Percentiles rank a stretch among this genome's conserved stretches.
These are phyloP conservation scores for Lepidocyrtoides sp. DNA, from an alignment of 2,888 invertebrate genomes.

Conservation along the genomic window DNA sequence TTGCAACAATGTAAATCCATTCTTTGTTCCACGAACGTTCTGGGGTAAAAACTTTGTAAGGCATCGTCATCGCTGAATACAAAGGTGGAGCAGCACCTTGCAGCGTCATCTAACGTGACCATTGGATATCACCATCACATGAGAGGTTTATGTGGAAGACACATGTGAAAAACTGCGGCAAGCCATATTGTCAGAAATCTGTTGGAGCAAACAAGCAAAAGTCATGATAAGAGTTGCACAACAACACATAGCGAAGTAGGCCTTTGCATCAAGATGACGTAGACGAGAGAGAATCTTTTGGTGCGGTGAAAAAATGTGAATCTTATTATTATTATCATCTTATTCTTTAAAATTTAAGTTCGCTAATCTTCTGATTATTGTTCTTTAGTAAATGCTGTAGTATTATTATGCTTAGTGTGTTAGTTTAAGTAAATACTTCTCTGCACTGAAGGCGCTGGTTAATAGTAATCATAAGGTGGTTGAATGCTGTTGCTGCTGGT, in stretches of 20 bases:
- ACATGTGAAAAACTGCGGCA: conserved; percentile 52
- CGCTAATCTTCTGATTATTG: neutral
- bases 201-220: conserved; percentile 11
- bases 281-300: conserved; percentile 31
- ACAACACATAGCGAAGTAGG: neutral
- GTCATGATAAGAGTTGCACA: conserved; percentile 26
- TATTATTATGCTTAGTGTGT: neutral
- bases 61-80: neutral
- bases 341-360: conserved; percentile 18
- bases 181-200: conserved; percentile 59
- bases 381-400: neutral
- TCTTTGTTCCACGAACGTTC: no score
- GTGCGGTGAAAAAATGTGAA: conserved; percentile 33
- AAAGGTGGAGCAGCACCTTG: neutral
- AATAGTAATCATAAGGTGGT: no score
- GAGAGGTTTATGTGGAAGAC: neutral
- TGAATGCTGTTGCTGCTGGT: neutral
- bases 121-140: neutral
- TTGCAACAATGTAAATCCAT: no score
- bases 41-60: no score
- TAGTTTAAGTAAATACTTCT: no score
- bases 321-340: neutral
- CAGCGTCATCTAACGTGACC: neutral
- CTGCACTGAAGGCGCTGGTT: no score
- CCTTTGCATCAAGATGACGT: conserved; percentile 63